Evolutionary conservation across 1,140 invertebrate species (phyloP), one percentile per base, ranked within the genome.

Genomic region (Gonatopus flavifemur): DNA sequence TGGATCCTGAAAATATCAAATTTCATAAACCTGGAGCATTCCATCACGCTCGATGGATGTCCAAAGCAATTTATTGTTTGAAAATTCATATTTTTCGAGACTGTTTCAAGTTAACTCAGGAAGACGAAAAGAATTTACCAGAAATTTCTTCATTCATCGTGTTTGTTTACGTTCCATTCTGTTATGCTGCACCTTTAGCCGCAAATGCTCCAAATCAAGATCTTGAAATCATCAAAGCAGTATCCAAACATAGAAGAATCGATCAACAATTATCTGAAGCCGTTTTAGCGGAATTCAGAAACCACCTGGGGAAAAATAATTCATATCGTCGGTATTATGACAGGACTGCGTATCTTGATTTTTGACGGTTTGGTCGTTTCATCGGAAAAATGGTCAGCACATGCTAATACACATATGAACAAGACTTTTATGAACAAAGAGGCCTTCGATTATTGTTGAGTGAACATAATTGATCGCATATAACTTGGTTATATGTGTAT

Each of bases 11-110:
- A 32, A 40, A 42, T 25, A 31, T 68, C 28, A 30, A 41, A 21
- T 69, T 73, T 44, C 15, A 36, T 8, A 39, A 45, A 36, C 66
- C 64, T 39, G 60, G 63, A 46, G 57, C 68, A 24, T 52, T 71
- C 48, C 60, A 69, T 57, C 61, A 69, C 46, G 65, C 70, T 43
- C 30, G 72, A 19, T 75, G 69, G 67, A 69, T 76, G 64, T 57
- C 70, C 50, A 77, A 69, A 59, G 68, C 68, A 10, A 56, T 47
- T 25, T 73, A 75, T n/a, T n/a, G n/a, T n/a, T n/a, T n/a, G n/a
- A n/a, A n/a, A n/a, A n/a, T n/a, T n/a, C n/a, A n/a, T n/a, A 32
- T 70, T 41, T 66, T 75, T 58, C 57, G 49, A 38, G 36, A 59
- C 13, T 38, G 54, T 37, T 70, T 69, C 49, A 41, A 49, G 13